A percentile compares a stretch with the other conserved stretches of the same genome.
phyloP scores from a whole-genome alignment of 2,888 invertebrate genomes.

The Anticlea derivata region DNA sequence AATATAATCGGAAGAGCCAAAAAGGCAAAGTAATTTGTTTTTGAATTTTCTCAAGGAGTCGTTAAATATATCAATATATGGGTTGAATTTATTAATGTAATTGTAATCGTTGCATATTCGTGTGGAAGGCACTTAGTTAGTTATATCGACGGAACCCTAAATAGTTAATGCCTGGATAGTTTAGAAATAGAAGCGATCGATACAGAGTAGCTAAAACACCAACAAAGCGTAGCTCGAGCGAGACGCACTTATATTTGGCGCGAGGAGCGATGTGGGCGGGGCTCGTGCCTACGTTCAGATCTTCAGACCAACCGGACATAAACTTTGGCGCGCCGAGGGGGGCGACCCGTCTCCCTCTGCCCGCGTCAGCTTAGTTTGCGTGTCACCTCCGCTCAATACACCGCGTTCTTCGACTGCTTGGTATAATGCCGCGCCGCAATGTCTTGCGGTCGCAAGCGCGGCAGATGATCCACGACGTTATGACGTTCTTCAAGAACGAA shows the following conservation, averaged over 20 bases:
- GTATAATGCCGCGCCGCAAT: constrained; percentile 15
- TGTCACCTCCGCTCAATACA: constrained; percentile 1
- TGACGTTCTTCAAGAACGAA: constrained; percentile 28
- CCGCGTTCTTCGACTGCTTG: background rate
- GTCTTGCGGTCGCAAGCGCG: constrained; percentile 17
- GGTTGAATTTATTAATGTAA: no score
- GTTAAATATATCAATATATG: no score
- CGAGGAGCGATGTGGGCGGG: constrained; percentile 31
- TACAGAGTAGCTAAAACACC: no score
- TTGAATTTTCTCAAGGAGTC: no score
- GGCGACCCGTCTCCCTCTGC: background rate
- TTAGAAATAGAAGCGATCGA: no score
- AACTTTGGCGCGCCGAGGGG: constrained; percentile 8
- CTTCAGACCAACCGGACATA: constrained; percentile 12
- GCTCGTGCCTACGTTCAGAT: constrained; percentile 81
- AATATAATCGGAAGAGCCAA: no score
- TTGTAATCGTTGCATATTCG: no score
- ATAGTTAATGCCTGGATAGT: no score
- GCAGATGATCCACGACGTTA: constrained; percentile 23
- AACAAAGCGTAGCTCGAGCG: constrained; percentile 1
- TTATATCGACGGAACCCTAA: no score
- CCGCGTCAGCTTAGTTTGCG: constrained; percentile 22
- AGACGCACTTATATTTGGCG: constrained; percentile 27
- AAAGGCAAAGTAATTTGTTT: no score
- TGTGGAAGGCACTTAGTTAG: no score